Evolutionary conservation across 2,888 invertebrate species (phyloP), one percentile per base, ranked within the genome.

Genomic region (Gibbula magus): DNA sequence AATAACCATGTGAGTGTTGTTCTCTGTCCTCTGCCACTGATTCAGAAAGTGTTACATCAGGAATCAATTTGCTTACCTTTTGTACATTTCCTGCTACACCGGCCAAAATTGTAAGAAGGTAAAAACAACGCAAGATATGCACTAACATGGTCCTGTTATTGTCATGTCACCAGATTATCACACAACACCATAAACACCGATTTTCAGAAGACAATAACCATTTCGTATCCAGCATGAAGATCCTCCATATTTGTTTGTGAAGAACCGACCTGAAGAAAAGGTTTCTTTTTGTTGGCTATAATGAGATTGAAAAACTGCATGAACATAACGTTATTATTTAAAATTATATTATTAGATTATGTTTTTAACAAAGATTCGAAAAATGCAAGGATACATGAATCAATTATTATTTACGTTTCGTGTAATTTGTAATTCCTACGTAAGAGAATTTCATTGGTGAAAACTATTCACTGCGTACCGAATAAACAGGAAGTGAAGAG

Each of bases 401-500:
- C 10, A 45, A 10, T 45, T 1, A 45, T 45, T 45, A 45, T 45
- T 45, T 45, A 8, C 45, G 61, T 61, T 22, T 29, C 16, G 20
- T 61, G 18, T 25, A 25, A 61, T 61, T 61, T 61, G 61, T 61
- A 61, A 61, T 61, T 61, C 61, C 61, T 61, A 73, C 73, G 73
- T 73, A 73, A 13, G 35, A 39, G 3, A 20, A 39, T 35, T 39
- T 73, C n/a, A 73, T 73, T 73, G 35, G 73, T 20, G 8, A 16
- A 32, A 29, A 39, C 13, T 32, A 73, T 73, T 73, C 73, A 73
- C 32, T 73, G 35, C 73, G 73, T 73, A n/a, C 20, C 32, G 45
- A 45, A 73, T 73, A 73, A 73, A 73, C 73, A 73, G 73, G 73
- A 73, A 73, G 73, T 73, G 73, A 73, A 73, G 45, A 73, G 35